These are phyloP conservation scores for Tauraco erythrolophus DNA, from an alignment of 2,113 vertebrate genomes.

Conservation along the genomic window DNA sequence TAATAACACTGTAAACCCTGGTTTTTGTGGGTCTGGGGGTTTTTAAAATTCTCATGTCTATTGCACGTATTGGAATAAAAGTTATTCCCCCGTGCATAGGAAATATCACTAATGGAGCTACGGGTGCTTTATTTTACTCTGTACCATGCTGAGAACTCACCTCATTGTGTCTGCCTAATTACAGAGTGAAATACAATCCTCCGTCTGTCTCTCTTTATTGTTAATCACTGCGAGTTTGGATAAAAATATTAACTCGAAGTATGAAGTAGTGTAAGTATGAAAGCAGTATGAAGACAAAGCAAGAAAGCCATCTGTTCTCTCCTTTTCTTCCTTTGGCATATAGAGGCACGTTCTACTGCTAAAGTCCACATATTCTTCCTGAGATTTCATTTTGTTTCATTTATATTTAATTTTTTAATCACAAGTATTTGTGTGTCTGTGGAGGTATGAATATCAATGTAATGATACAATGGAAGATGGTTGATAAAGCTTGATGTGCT, in stretches of 20 bases:
- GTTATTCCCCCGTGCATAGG: conserved; percentile 21
- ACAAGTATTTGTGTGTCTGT: background rate
- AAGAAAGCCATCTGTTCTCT: conserved; percentile 46
- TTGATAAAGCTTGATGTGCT: background rate
- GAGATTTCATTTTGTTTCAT: background rate
- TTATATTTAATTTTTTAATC: background rate
- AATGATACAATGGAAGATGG: background rate
- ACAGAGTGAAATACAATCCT: conserved; percentile 54
- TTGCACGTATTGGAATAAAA: conserved; percentile 11
- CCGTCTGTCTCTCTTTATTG: conserved; percentile 5
- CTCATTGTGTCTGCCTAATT: conserved; percentile 65
- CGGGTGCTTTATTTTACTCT: background rate
- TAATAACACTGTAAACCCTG: conserved; percentile 23
- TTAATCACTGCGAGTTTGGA: conserved; percentile 29
- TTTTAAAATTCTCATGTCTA: conserved; percentile 3
- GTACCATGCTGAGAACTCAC: conserved; percentile 45
- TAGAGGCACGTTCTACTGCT: background rate
- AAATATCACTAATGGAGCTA: conserved; percentile 45
- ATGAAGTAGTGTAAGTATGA: background rate
- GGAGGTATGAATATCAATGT: background rate
- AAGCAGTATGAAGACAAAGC: conserved; percentile 21
- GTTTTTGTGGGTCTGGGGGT: background rate
- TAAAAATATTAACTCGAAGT: conserved; percentile 56
- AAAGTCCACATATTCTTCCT: background rate
- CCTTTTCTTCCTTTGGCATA: background rate